These are phyloP conservation scores for Caretta caretta DNA, from an alignment of 2,113 vertebrate genomes.

Conservation along the genomic window DNA sequence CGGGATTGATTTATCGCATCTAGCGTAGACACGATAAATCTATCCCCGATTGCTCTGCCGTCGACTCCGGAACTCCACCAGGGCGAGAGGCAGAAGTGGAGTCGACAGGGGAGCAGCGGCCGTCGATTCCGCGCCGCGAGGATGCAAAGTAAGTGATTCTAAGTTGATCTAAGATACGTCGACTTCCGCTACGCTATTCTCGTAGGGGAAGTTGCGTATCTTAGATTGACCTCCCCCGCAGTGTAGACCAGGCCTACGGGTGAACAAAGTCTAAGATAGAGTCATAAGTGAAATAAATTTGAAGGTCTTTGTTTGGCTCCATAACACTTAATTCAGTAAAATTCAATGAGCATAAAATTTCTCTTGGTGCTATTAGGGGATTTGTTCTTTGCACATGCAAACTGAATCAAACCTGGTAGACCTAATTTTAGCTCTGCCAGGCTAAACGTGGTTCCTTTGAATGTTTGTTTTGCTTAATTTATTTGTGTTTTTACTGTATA, in stretches of 20 bases:
- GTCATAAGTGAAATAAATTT: not conserved
- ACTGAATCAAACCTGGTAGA: not conserved
- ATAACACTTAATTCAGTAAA: not conserved
- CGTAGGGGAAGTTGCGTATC: too few relatives aligned
- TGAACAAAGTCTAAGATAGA: not conserved
- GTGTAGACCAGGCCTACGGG: not conserved
- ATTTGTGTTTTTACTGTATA: not conserved
- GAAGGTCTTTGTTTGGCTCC: not conserved
- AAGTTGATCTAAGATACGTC: too few relatives aligned
- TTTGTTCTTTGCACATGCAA: not conserved
- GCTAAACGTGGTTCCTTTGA: not conserved
- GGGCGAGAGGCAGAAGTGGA: too few relatives aligned
- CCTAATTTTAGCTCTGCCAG: conserved; percentile 2
- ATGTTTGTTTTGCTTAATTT: not conserved
- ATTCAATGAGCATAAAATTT: not conserved
- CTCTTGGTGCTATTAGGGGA: not conserved
- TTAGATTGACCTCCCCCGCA: too few relatives aligned
- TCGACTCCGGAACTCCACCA: too few relatives aligned
- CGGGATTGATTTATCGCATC: too few relatives aligned
- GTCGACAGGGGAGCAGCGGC: too few relatives aligned
- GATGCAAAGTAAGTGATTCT: too few relatives aligned
- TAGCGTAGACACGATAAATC: too few relatives aligned
- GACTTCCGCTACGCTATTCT: too few relatives aligned
- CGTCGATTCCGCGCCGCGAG: too few relatives aligned
- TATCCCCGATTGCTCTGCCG: too few relatives aligned